Base-by-base conservation (phyloP, 2,888 invertebrate genomes). In the Zhengitettix transpicula region DNA sequence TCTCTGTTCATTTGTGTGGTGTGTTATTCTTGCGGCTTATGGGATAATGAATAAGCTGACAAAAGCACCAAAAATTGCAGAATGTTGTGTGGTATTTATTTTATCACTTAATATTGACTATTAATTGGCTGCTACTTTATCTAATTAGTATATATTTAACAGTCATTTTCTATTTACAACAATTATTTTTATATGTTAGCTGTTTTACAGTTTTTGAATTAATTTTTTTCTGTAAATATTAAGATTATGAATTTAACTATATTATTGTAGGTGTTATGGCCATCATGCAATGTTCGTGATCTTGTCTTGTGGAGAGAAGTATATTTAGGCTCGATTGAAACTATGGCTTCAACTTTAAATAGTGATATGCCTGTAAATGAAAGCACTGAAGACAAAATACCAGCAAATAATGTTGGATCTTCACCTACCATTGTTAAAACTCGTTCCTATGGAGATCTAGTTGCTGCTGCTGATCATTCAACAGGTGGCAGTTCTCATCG, bases 241-340 rank as follows among this genome's bases (percentile, higher is more conserved):
- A 17, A 8, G 42, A 40, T 40, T 47, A 0, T 15, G 14, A 51
- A 14, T 10, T 52, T 10, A 17, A 7, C 14, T 11, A 56, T 10
- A 52, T 52, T 58, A 52, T 10, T 11, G 42, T 71, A 92, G 89
- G 88, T 91, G 67, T 76, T 95, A 67, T 89, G 88, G 85, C 91
- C 93, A 58, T 55, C 58, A 10, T 62, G 59, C 47, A 87, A 88
- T 71, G 85, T 93, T 59, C 82, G 92, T 60, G 85, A 89, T 69
- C 78, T 95, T 70, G 78, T 79, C 60, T 77, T 94, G 66, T 96
- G 95, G 95, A 79, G 82, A 64, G 87, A 87, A 66, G 83, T 95
- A 64, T 94, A 92, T 77, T 78, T 89, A 67, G 87, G 87, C 56
- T 71, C 72, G 10, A 70, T 71, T 61, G 74, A 74, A 66, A 14